Evolutionary conservation across 2,113 vertebrate species (phyloP).

Genomic region (Ptychochromis oligacanthus): DNA sequence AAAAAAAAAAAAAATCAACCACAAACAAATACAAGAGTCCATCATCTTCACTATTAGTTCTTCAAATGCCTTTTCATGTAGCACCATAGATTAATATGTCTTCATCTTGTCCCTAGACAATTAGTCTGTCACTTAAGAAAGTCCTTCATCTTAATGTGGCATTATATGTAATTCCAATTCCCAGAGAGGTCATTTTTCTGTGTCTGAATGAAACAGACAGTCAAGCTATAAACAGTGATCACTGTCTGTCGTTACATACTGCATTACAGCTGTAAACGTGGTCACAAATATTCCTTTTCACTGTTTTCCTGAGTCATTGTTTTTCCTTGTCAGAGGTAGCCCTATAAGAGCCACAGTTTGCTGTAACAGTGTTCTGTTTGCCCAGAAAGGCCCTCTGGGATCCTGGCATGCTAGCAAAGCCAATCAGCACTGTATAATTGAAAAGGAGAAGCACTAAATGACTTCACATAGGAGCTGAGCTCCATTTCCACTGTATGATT

Average conservation of each 20-base stretch:
- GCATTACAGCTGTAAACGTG: not conserved
- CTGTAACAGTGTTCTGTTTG: conserved; percentile 35
- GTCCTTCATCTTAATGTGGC: conserved; percentile 40
- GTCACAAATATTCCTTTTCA: not conserved
- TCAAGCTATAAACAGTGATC: conserved; percentile 7
- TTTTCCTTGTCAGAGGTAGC: conserved; percentile 2
- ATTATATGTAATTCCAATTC: conserved; percentile 8
- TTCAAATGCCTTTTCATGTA: conserved; percentile 39
- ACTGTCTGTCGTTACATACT: conserved; percentile 17
- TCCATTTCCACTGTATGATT: conserved; percentile 46
- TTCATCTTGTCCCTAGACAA: conserved; percentile 47
- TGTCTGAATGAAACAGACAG: not conserved
- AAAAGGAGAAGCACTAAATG: conserved; percentile 62
- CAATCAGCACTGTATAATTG: conserved; percentile 57
- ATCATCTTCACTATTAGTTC: conserved; percentile 31
- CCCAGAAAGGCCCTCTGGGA: conserved; percentile 44
- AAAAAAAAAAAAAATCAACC: not conserved
- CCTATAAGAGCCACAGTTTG: conserved; percentile 14
- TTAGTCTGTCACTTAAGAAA: conserved; percentile 38
- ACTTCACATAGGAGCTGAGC: conserved; percentile 37
- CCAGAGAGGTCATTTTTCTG: conserved; percentile 3
- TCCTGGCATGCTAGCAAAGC: conserved; percentile 25
- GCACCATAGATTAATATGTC: conserved; percentile 44
- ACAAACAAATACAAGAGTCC: conserved; percentile 32
- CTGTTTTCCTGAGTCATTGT: not conserved